These are phyloP conservation scores for Eilema griseolum DNA, from an alignment of 2,888 invertebrate genomes.

Conservation along the genomic window DNA sequence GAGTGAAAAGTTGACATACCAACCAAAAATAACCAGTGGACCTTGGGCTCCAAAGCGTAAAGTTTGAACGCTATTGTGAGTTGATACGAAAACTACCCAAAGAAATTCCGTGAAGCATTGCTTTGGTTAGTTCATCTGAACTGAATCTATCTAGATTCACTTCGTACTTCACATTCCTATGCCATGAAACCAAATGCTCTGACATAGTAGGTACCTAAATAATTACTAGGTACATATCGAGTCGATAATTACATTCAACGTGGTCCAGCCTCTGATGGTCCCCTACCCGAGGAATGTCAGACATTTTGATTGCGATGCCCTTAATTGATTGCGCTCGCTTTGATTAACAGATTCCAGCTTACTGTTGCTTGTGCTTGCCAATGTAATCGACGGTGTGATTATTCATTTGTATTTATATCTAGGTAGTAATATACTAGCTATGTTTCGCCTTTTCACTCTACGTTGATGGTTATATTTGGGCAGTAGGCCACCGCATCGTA, in stretches of 20 bases:
- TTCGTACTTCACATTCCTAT: neutral
- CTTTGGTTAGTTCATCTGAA: too few species aligned
- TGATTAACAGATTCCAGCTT: constrained; percentile 82
- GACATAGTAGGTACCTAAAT: neutral
- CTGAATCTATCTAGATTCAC: too few species aligned
- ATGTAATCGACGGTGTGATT: constrained; percentile 40
- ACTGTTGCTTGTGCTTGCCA: constrained; percentile 48
- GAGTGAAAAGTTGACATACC: too few species aligned
- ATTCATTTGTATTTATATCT: constrained; percentile 38
- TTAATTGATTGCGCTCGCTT: constrained; percentile 81
- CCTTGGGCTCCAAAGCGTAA: too few species aligned
- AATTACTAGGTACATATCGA: neutral
- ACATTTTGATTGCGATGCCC: constrained; percentile 80
- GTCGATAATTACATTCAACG: constrained; percentile 7
- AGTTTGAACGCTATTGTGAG: too few species aligned
- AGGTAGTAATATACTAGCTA: neutral
- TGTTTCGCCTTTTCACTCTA: neutral
- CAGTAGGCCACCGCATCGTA: neutral
- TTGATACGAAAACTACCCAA: too few species aligned
- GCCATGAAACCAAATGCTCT: neutral
- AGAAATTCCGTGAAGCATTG: too few species aligned
- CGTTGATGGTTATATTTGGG: neutral
- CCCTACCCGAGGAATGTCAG: constrained; percentile 68
- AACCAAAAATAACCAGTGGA: too few species aligned
- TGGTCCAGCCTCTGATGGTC: constrained; percentile 61